A percentile compares a stretch with the other conserved stretches of the same genome.
phyloP scores from a whole-genome alignment of 1,140 invertebrate genomes.

The Drosophila carrolli region DNA sequence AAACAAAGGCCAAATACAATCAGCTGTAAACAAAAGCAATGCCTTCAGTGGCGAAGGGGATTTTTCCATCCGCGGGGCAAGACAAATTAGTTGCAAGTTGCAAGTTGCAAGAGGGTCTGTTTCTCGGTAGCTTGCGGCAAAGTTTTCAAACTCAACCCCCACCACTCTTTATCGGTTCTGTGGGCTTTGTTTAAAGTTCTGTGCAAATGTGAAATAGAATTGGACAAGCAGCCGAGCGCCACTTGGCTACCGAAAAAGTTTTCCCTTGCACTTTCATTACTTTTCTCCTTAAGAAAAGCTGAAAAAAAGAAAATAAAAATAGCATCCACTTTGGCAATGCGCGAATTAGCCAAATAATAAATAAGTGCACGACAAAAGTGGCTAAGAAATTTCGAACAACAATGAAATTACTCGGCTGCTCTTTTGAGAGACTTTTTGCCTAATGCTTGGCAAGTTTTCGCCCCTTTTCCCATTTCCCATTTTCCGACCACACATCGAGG shows the following conservation, averaged over 20 bases:
- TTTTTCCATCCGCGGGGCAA: constrained; percentile 6
- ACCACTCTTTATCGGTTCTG: constrained; percentile 25
- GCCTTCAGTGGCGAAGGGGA: background rate
- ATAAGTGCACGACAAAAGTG: constrained; percentile 79
- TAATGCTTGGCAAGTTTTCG: constrained; percentile 53
- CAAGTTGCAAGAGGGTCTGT: constrained; percentile 13
- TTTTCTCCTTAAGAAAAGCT: constrained; percentile 1
- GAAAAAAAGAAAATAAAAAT: constrained; percentile 2
- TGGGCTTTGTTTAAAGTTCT: constrained; percentile 75
- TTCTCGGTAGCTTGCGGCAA: constrained; percentile 41
- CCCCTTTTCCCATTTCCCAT: constrained; percentile 2
- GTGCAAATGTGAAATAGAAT: constrained; percentile 77
- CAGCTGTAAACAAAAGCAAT: constrained; percentile 70
- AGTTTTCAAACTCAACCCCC: constrained; percentile 26
- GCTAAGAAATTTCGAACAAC: constrained; percentile 71
- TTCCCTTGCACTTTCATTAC: constrained; percentile 38
- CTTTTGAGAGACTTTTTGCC: constrained; percentile 45
- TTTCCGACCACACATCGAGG: constrained; percentile 30
- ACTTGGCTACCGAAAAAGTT: constrained; percentile 68
- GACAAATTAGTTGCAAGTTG: constrained; percentile 80
- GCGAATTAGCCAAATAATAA: constrained; percentile 83
- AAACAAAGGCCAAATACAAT: constrained; percentile 77
- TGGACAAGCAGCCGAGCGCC: constrained; percentile 60
- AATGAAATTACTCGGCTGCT: constrained; percentile 73
- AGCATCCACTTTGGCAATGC: constrained; percentile 68